Base-by-base conservation (phyloP, 2,888 invertebrate genomes). In the Dolichopus griseipennis region DNA sequence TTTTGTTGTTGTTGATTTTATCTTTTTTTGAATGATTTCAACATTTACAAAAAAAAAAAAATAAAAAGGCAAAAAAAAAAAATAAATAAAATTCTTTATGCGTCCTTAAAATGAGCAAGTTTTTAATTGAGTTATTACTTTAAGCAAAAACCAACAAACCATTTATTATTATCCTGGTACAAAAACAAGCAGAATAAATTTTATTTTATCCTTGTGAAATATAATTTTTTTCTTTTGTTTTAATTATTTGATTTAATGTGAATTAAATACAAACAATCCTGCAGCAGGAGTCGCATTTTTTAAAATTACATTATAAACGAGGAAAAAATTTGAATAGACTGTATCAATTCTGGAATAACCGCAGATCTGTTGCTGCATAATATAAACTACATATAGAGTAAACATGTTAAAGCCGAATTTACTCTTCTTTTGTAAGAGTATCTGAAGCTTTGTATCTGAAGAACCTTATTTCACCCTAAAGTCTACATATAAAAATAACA, bases 111-210 rank as follows among this genome's bases (percentile, higher is more conserved):
- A 63, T 63, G 63, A 63, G 63, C 63, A 63, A 63, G 63, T 63
- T 63, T 63, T 63, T 63, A 63, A 63, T 63, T 63, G 63, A 63
- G 63, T 63, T 63, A 63, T 63, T 63, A 63, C 15, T 63, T 52
- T 63, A 27, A 63, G 63, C 27, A 63, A 63, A 63, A 63, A 63
- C 63, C 63, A 63, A 63, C 63, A 63, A 63, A 63, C 63, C 63
- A 63, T 63, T 63, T 63, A 52, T 52, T 52, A 52, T 52, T 52
- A 52, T 52, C 52, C 52, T 52, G 9, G 41, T 41, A 5, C 2
- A 41, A 12, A 41, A 12, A 41, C 3, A 41, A 41, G 8, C 3
- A 15, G 8, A 12, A 41, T 4, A 27, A 27, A 7, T 41, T 12
- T 12, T 41, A 4, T 15, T 52, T 18, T 52, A 52, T 52, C 52